Evolutionary conservation across 1,140 invertebrate genomes (phyloP).

Genomic region (Drosophila biarmipes): DNA sequence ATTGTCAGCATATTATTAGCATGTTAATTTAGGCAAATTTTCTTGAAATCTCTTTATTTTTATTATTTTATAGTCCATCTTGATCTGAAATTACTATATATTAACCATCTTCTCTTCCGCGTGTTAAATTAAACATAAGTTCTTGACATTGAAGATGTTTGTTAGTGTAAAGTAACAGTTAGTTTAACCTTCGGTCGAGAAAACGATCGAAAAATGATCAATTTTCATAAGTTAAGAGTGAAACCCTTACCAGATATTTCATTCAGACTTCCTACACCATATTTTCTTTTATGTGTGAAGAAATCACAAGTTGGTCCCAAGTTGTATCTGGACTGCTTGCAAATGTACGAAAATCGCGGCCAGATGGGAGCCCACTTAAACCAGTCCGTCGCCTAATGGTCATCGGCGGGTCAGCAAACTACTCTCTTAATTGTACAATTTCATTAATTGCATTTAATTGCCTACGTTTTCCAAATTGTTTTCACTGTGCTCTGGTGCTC

Average conservation of each 20-base stretch:
- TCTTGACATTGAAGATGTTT: too few species aligned
- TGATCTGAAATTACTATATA: background rate
- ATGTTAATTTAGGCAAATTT: too few species aligned
- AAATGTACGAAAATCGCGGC: conserved; percentile 16
- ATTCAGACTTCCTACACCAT: background rate
- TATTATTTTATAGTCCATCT: too few species aligned
- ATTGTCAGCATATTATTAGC: too few species aligned
- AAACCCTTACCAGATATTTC: background rate
- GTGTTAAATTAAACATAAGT: too few species aligned
- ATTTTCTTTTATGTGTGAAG: conserved; percentile 1
- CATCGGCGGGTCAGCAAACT: conserved; percentile 33
- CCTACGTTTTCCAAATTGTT: conserved; percentile 59
- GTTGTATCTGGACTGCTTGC: background rate
- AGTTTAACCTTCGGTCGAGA: too few species aligned
- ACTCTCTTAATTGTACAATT: conserved; percentile 73
- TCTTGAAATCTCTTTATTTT: too few species aligned
- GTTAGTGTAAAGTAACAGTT: too few species aligned
- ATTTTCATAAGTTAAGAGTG: background rate
- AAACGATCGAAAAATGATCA: too few species aligned
- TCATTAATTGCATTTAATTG: conserved; percentile 80
- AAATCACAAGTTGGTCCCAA: conserved; percentile 1
- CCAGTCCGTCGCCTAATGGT: conserved; percentile 34
- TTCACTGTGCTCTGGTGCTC: conserved; percentile 17
- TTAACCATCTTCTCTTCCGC: too few species aligned
- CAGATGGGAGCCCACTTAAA: background rate